Evolutionary conservation across 53 echinoderm and acorn worm species (phyloP).

Genomic region (Apostichopus leukothele): DNA sequence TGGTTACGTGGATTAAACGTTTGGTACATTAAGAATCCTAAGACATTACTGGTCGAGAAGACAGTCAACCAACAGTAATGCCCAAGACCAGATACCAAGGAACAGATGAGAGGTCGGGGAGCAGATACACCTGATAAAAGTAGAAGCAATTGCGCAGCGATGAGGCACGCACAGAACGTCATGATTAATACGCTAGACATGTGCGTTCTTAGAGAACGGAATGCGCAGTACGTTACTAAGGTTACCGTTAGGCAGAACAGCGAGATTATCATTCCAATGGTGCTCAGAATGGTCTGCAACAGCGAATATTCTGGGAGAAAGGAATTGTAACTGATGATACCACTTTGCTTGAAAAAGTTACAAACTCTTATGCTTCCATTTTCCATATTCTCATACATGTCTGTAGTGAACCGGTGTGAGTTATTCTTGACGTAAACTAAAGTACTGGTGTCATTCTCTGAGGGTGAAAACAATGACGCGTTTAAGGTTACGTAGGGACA

Average conservation of each 20-base stretch:
- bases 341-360: background rate
- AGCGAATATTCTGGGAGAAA: background rate
- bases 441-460: background rate
- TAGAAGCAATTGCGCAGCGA: background rate
- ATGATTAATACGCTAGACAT: conserved; percentile 7
- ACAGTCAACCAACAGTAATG: conserved; percentile 21
- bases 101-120: background rate
- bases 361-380: background rate
- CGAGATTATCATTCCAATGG: background rate
- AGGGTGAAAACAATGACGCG: background rate
- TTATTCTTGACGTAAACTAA: background rate
- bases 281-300: background rate
- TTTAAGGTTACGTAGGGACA: background rate
- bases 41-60: background rate
- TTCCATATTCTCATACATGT: background rate
- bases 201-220: background rate
- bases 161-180: background rate
- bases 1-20: background rate
- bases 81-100: background rate
- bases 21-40: background rate
- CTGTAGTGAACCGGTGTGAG: background rate
- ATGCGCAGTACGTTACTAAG: background rate
- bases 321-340: too few relatives aligned
- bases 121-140: background rate
- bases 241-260: background rate